These are phyloP conservation scores for Metalampra italica DNA, from an alignment of 2,888 invertebrate genomes.

Conservation along the genomic window DNA sequence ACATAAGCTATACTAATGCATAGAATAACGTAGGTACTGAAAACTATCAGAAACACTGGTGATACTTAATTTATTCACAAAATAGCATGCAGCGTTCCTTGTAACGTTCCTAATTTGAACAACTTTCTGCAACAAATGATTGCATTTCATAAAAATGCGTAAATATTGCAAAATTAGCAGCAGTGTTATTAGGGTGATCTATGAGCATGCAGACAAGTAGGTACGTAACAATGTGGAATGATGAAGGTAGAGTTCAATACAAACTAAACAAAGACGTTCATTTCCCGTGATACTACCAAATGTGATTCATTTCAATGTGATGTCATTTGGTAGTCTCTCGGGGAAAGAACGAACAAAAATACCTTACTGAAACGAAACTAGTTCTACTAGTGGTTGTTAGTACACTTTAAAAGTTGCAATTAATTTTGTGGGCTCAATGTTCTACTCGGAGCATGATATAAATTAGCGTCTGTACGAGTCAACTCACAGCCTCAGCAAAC, in stretches of 20 bases:
- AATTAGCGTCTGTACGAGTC: slow-evolving; percentile 55
- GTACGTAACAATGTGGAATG: slow-evolving; percentile 38
- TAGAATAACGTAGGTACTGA: slow-evolving; percentile 33
- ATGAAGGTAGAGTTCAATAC: slow-evolving; percentile 36
- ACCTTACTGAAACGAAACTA: slow-evolving; percentile 31
- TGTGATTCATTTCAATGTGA: too few species aligned
- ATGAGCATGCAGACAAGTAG: slow-evolving; percentile 45
- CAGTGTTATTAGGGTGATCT: slow-evolving; percentile 28
- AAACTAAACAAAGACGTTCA: slow-evolving; percentile 49
- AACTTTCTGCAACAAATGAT: slow-evolving; percentile 42
- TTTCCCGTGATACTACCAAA: too few species aligned
- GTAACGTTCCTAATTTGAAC: too few species aligned
- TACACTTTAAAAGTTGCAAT: slow-evolving; percentile 23
- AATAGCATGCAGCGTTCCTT: slow-evolving; percentile 37
- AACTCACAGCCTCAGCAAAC: slow-evolving; percentile 58
- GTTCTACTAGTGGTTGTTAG: slow-evolving; percentile 61
- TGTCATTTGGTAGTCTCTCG: too few species aligned
- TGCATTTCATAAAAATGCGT: slow-evolving; percentile 9
- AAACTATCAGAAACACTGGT: slow-evolving; percentile 25
- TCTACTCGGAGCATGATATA: slow-evolving; percentile 67
- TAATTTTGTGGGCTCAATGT: slow-evolving; percentile 69
- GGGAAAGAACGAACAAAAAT: too few species aligned
- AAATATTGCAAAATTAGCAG: slow-evolving; percentile 34
- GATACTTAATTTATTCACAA: slow-evolving; percentile 29
- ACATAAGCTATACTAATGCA: slow-evolving; percentile 47